Base-by-base conservation (phyloP, 2,888 invertebrate species). In the Phymatocera aterrima region DNA sequence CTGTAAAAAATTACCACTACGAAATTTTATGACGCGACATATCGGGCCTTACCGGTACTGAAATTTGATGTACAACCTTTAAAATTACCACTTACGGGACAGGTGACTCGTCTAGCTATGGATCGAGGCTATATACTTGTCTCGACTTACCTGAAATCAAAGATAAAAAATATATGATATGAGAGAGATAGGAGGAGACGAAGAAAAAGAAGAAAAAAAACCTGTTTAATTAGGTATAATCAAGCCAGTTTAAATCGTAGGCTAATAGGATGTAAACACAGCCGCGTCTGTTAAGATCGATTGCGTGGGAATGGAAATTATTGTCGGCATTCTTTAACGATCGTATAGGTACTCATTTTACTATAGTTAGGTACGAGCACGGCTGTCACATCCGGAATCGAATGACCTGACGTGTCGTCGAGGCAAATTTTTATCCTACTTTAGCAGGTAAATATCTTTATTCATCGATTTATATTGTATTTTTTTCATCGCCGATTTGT, bases 81-180 rank as follows among this genome's bases (percentile, higher is more conserved):
- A 68, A 68, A 68, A 68, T 68, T 64, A 68, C 68, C 46, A 68
- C 68, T 68, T 68, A 68, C 68, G 28, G 68, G 68, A 68, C 68
- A 68, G 68, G 28, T 68, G 68, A 68, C 68, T 68, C 68, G 43
- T 68, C 34, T 28, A 28, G 24, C 28, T 46, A 46, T 68, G 43
- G 68, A 46, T 46, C 68, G 43, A 21, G 68, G 43, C 46, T 51
- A 1, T 72, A 72, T 72, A 72, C 48, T 51, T 72, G 31, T 72
- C 51, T 18, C 18, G 24, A 75, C 75, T 75, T 75, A 75, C 75
- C 75, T 75, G 75, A 75, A 75, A 75, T 21, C 57, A 75, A 24
- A 75, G 5, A 72, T 48, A 72, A 31, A 72, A 51, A 6, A 72
- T 18, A 51, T n/a, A 34, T 21, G 15, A 12, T 6, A 21, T 24